These are phyloP conservation scores for Lasioglossum lativentre DNA, from an alignment of 2,888 invertebrate genomes.

Conservation along the genomic window DNA sequence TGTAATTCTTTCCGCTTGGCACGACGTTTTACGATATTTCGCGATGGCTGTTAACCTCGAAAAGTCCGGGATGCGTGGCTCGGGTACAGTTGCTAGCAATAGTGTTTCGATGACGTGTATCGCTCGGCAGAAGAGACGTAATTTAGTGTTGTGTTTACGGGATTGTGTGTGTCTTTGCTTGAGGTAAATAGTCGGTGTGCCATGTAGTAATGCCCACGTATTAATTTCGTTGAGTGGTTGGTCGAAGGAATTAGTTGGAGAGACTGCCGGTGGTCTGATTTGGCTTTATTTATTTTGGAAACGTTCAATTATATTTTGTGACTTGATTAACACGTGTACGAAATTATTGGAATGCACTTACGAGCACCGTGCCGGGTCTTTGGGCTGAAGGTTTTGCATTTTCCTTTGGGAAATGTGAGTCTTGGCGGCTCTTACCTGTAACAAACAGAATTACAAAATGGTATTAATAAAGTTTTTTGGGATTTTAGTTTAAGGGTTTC, in stretches of 20 bases:
- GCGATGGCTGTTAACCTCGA: not conserved
- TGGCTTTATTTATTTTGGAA: not conserved
- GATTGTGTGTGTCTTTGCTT: not conserved
- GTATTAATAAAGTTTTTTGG: too few relatives aligned
- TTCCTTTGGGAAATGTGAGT: too few relatives aligned
- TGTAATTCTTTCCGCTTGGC: slow-evolving; percentile 1
- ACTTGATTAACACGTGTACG: too few relatives aligned
- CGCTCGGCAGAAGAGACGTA: not conserved
- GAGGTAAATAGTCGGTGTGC: not conserved
- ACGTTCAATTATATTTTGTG: not conserved
- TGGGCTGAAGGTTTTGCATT: too few relatives aligned
- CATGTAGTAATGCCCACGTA: not conserved
- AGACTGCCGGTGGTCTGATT: not conserved
- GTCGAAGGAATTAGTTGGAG: not conserved
- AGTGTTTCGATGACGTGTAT: not conserved
- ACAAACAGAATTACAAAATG: too few relatives aligned
- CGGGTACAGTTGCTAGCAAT: not conserved
- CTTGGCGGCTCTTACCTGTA: too few relatives aligned
- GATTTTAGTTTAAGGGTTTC: too few relatives aligned
- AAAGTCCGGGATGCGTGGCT: not conserved
- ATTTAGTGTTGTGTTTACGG: not conserved
- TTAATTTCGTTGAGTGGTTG: not conserved
- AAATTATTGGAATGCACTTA: too few relatives aligned
- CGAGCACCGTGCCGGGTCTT: too few relatives aligned
- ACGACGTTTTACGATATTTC: not conserved